A percentile compares a stretch with the other conserved stretches of the same genome.
These are phyloP conservation scores for Anoplius nigerrimus DNA, from an alignment of 2,888 invertebrate species.

Conservation along the genomic window DNA sequence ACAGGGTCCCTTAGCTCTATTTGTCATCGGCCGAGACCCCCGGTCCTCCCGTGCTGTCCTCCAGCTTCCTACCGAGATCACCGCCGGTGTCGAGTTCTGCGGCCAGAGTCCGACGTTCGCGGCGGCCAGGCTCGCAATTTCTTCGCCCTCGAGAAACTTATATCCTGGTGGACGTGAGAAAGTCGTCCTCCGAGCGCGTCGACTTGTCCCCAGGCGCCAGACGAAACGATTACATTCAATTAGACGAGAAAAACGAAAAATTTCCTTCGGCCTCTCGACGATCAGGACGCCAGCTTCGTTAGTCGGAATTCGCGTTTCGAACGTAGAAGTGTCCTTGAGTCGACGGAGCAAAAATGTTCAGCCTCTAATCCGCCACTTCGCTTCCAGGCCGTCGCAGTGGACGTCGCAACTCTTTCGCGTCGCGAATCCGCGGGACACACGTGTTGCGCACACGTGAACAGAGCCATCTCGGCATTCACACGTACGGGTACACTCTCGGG, in stretches of 20 bases:
- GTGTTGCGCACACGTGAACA: too few species aligned
- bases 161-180: conserved; percentile 24
- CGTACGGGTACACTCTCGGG: conserved; percentile 15
- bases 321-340: too few species aligned
- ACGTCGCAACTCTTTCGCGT: not conserved
- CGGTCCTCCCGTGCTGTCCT: not conserved
- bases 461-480: not conserved
- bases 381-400: too few species aligned
- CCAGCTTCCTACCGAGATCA: conserved; percentile 21
- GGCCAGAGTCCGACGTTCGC: conserved; percentile 26
- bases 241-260: too few species aligned
- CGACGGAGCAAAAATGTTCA: too few species aligned
- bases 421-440: not conserved
- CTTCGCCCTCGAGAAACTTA: conserved; percentile 32
- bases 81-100: conserved; percentile 41
- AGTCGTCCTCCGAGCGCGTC: not conserved
- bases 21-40: not conserved
- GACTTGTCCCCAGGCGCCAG: too few species aligned
- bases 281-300: too few species aligned
- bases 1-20: not conserved
- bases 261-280: too few species aligned
- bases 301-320: too few species aligned
- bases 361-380: too few species aligned
- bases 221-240: too few species aligned
- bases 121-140: conserved; percentile 16